Conservation (phyloP, 2,888 invertebrate species). For the Tenthredo livida region DNA sequence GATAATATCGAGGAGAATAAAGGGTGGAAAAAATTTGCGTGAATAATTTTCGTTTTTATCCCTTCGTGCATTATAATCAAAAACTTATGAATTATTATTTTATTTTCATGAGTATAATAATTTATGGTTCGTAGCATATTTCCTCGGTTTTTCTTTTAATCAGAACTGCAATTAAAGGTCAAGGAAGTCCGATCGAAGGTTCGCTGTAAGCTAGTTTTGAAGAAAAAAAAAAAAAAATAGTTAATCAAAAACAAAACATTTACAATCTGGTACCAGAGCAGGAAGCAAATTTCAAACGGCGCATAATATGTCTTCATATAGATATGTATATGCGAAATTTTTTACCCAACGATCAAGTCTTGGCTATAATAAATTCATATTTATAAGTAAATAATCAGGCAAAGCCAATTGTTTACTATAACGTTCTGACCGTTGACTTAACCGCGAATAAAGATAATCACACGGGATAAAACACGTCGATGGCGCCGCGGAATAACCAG, state of each 20-base stretch:
- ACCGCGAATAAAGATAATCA: neutral
- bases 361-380: neutral
- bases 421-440: neutral
- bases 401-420: neutral
- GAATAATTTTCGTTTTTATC: neutral
- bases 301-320: neutral
- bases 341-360: neutral
- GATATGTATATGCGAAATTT: neutral
- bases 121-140: neutral
- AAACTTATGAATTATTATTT: neutral
- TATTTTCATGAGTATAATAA: neutral
- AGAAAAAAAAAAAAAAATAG: neutral
- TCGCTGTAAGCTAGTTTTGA: neutral
- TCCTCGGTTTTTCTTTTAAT: neutral
- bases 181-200: constrained; percentile 29
- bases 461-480: neutral
- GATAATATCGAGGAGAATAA: neutral
- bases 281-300: neutral
- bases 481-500: too few species aligned
- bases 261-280: constrained; percentile 28
- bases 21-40: neutral
- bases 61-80: neutral
- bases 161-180: neutral
- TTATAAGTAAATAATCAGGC: neutral
- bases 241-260: neutral